Base-by-base conservation (phyloP, 2,888 invertebrate species). In the Pandemis heparana region DNA sequence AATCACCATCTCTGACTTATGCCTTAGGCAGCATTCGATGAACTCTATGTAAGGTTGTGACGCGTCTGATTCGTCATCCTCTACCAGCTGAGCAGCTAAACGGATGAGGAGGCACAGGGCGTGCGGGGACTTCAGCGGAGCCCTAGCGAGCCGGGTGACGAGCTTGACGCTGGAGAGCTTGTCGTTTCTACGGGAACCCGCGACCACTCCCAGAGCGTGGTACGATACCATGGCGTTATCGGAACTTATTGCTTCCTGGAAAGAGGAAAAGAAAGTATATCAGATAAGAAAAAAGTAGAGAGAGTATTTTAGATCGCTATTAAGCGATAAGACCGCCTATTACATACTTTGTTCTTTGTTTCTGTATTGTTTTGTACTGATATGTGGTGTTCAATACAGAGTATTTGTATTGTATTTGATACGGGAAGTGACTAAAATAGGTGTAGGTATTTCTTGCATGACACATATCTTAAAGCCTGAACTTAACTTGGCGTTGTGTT, bases 1-100 rank as follows among this genome's bases (percentile, higher is more conserved):
- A 23, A 99, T 98, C 0, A 99, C 99, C 97, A 99, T 99, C 94
- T 99, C 99, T 41, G 98, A 98, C 94, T 99, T 99, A 89, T 99
- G 99, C 0, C 99, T 96, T 61, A 99, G 95, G 86, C 99, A 99
- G 16, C 97, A 96, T 85, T 99, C 99, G 62, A 99, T 97, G 85
- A 99, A 99, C 61, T 98, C 97, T 80, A 98, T 97, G 82, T 98
- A 96, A 0, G 96, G 96, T 64, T 97, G 96, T 68, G 97, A 96
- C 0, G 96, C 93, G 8, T 96, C 95, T 0, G 96, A 95, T 14
- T 96, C 96, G 78, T 99, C 98, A 82, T 99, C 98, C 83, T 99
- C 99, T 75, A 98, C 98, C 10, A 99, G 92, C 88, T 99, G 98
- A 70, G 98, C 98, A 0, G 99, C 98, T 84, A 99, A 97, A 75